Evolutionary conservation across 2,888 invertebrate species (phyloP), one percentile per base, ranked within the genome.

Genomic region (Meiosimyza decipiens): DNA sequence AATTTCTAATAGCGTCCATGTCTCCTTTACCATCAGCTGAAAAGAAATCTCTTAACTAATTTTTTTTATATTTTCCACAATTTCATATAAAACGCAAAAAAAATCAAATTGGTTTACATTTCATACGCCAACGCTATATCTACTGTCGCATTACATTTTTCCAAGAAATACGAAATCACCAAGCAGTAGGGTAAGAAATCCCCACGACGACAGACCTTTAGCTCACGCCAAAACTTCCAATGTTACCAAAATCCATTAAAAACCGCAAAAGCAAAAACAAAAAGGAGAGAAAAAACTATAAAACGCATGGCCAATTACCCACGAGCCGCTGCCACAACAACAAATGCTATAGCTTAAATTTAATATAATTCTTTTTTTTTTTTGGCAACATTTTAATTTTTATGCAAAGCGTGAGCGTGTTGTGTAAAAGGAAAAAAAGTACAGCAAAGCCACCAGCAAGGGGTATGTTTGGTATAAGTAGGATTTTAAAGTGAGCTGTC

Each of bases 261-360:
- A 60, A 60, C 33, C 22, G 28, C 22, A 60, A 40, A 40, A 28
- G 28, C 28, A 28, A 28, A 28, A 28, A 18, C 33, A 33, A 62
- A 62, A 40, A 60, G n/a, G 9, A n/a, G n/a, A n/a, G n/a, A n/a
- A n/a, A 28, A 60, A 60, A 60, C 60, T 62, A 40, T 62, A 62
- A 62, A 62, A 62, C 40, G 47, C 60, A 47, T 62, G 60, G 60
- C 60, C 60, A 62, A 62, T 62, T 62, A 62, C n/a, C 60, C 60
- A 62, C 40, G 47, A 40, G 60, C 60, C n/a, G 40, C 60, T 16
- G 33, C 18, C n/a, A 6, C 47, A 40, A 62, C 9, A 47, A 40
- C 40, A 62, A 28, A 40, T 40, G 40, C 40, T 40, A 40, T 40
- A 9, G 40, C 40, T 40, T 40, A 40, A 62, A 62, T 62, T 15